Conservation (phyloP, 2,113 vertebrate species). For the Callithrix jacchus region DNA sequence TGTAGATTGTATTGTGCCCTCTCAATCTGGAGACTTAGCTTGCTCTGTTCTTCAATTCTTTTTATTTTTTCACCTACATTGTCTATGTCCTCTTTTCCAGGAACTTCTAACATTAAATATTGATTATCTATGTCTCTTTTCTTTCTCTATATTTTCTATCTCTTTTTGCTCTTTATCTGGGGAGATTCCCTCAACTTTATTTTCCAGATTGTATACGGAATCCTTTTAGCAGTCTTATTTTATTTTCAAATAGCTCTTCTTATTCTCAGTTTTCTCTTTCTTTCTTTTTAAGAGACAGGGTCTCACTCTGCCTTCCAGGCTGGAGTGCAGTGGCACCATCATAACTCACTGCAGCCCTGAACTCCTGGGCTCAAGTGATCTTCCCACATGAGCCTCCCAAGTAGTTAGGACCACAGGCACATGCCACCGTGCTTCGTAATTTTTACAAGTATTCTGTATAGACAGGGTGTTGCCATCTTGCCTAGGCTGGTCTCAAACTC, state of each 20-base stretch:
- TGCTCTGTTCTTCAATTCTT: neutral
- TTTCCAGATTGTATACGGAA: neutral
- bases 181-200: neutral
- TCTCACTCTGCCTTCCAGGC: too few species aligned
- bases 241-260: neutral
- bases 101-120: neutral
- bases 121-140: slow-evolving; percentile 14
- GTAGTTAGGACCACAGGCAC: too few species aligned
- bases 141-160: neutral
- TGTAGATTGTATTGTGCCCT: neutral
- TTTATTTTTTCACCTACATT: neutral
- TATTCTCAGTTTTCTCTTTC: slow-evolving; percentile 18
- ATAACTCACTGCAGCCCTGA: too few species aligned
- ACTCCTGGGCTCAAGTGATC: too few species aligned
- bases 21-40: neutral
- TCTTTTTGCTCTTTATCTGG: neutral
- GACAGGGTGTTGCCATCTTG: too few species aligned
- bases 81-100: neutral
- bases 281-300: too few species aligned
- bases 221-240: neutral
- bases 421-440: too few species aligned
- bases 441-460: too few species aligned
- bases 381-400: too few species aligned
- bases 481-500: too few species aligned
- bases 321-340: too few species aligned